phyloP scores from a whole-genome alignment of 2,797 vertebrate species.

The Urocyon cinereoargenteus region DNA sequence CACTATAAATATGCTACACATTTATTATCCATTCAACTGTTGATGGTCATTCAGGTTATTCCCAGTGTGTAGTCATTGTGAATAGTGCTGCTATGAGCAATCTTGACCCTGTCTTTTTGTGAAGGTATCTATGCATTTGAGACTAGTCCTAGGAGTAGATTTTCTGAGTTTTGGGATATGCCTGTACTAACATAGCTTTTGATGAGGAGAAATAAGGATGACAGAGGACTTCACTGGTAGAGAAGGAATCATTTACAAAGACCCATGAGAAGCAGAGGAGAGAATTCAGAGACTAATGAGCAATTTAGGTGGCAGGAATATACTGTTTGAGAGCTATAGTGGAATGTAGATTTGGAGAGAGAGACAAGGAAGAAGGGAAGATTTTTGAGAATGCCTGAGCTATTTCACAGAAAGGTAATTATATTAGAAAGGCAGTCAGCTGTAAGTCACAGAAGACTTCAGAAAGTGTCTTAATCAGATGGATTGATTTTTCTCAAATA shows the following conservation, averaged over 20 bases:
- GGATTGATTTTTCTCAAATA: conserved; percentile 16
- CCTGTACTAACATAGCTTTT: background rate
- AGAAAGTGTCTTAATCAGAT: background rate
- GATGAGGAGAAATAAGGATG: conserved; percentile 5
- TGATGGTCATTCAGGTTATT: background rate
- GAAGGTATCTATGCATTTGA: background rate
- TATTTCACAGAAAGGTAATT: background rate
- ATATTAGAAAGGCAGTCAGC: background rate
- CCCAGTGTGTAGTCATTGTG: background rate
- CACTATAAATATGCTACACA: background rate
- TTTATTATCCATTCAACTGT: background rate
- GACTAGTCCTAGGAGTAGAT: background rate
- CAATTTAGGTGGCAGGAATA: background rate
- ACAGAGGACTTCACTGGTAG: background rate
- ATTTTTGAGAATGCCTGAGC: background rate
- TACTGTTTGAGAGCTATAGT: background rate
- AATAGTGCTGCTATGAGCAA: background rate
- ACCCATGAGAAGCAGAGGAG: background rate
- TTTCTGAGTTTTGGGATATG: conserved; percentile 17
- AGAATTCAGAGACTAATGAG: background rate
- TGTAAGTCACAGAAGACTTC: conserved; percentile 7
- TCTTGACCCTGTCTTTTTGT: background rate
- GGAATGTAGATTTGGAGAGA: background rate
- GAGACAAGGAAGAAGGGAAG: background rate
- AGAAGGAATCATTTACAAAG: background rate